Percentiles rank a stretch among this genome's conserved stretches.
Evolutionary conservation across 2,888 invertebrate species (phyloP).

Genomic region (Lasioglossum leucozonium): DNA sequence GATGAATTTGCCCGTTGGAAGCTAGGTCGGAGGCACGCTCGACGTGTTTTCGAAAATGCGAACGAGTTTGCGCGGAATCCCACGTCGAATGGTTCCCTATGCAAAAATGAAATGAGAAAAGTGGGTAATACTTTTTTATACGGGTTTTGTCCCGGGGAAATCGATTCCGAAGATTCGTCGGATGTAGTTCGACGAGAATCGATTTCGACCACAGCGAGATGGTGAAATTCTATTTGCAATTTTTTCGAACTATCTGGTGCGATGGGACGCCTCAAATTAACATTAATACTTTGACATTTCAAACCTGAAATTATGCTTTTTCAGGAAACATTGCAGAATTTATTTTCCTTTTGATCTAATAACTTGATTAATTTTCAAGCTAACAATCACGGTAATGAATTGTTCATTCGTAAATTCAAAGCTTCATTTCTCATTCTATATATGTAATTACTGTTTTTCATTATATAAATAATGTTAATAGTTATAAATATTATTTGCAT

Average conservation of each 20-base stretch:
- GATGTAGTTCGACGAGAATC: constrained; percentile 4
- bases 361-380: no score
- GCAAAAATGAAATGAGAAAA: constrained; percentile 1
- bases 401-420: no score
- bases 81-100: background rate
- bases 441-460: no score
- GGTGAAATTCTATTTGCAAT: background rate
- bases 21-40: background rate
- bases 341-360: no score
- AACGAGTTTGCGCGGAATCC: background rate
- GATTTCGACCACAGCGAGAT: background rate
- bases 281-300: no score
- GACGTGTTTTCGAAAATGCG: background rate
- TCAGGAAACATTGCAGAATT: no score
- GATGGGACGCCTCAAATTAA: no score
- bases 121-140: background rate
- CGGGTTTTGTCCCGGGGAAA: constrained; percentile 3
- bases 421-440: no score
- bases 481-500: no score
- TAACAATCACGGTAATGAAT: no score
- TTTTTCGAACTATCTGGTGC: background rate
- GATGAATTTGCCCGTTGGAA: background rate
- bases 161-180: constrained; percentile 11
- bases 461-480: no score
- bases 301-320: no score